Conservation (phyloP, 2,888 invertebrate genomes). For the Erynnis tages region DNA sequence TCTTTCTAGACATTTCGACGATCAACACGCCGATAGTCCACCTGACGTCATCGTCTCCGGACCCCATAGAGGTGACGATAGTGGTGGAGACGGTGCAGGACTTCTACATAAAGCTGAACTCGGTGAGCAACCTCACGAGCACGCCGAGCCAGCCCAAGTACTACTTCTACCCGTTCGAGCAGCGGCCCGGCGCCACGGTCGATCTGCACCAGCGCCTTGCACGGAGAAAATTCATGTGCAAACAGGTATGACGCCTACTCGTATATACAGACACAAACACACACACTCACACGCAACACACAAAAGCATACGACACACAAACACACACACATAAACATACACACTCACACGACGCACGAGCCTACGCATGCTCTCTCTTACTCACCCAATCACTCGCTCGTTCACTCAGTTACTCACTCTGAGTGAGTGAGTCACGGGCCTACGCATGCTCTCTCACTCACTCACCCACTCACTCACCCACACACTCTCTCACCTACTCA, state of each 20-base stretch:
- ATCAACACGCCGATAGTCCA: constrained; percentile 83
- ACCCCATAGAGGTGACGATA: constrained; percentile 81
- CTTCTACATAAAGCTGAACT: constrained; percentile 79
- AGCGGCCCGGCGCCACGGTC: constrained; percentile 47
- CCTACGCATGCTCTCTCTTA: too few relatives aligned
- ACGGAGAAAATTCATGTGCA: constrained; percentile 80
- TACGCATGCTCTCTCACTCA: too few relatives aligned
- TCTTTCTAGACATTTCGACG: constrained; percentile 57
- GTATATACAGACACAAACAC: too few relatives aligned
- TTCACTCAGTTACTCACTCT: too few relatives aligned
- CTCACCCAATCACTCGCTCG: too few relatives aligned
- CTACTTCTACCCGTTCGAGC: constrained; percentile 79
- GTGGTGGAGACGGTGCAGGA: constrained; percentile 79
- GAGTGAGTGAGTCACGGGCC: too few relatives aligned
- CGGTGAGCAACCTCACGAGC: constrained; percentile 62
- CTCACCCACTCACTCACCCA: too few relatives aligned
- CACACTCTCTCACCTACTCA: too few relatives aligned
- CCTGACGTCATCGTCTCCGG: constrained; percentile 84
- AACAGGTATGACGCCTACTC: constrained; percentile 58
- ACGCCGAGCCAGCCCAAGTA: constrained; percentile 76
- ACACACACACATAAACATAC: too few relatives aligned
- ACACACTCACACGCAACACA: too few relatives aligned
- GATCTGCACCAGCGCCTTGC: constrained; percentile 52
- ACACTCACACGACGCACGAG: too few relatives aligned
- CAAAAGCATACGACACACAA: too few relatives aligned